phyloP scores from a whole-genome alignment of 2,797 vertebrate species.

The Danio jaintianensis region DNA sequence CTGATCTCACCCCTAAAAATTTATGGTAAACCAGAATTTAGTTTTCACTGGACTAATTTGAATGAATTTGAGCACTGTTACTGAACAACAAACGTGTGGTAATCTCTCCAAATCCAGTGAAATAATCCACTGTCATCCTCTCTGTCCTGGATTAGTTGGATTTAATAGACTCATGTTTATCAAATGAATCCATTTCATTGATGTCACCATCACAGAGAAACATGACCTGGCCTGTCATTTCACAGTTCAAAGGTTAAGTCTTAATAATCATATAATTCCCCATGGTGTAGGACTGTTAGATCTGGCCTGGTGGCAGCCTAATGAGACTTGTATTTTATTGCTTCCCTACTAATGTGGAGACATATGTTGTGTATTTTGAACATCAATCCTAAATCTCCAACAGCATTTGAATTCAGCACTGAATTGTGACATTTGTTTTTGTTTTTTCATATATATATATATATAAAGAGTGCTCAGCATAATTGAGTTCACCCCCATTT shows the following conservation, averaged over 20 bases:
- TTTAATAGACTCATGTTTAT: conserved; percentile 75
- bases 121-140: conserved; percentile 76
- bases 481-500: too few species aligned
- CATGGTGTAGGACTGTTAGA: conserved; percentile 75
- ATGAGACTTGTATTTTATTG: conserved; percentile 86
- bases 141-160: conserved; percentile 78
- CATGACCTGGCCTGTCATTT: conserved; percentile 69
- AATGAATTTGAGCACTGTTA: conserved; percentile 14
- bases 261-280: conserved; percentile 93
- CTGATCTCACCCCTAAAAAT: background rate
- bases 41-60: background rate
- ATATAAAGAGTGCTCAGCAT: too few species aligned
- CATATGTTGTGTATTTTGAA: conserved; percentile 97
- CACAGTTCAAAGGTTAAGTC: conserved; percentile 83
- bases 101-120: conserved; percentile 46
- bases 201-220: conserved; percentile 61
- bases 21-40: too few species aligned
- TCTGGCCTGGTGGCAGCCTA: conserved; percentile 83
- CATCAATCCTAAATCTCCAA: conserved; percentile 72
- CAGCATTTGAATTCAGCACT: conserved; percentile 71
- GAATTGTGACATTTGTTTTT: background rate
- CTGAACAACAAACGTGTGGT: conserved; percentile 35
- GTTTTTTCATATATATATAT: background rate
- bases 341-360: conserved; percentile 92
- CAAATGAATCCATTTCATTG: conserved; percentile 52